These are phyloP conservation scores for Caenorhabditis japonica DNA, from an alignment of 2,888 invertebrate genomes.

Conservation along the genomic window DNA sequence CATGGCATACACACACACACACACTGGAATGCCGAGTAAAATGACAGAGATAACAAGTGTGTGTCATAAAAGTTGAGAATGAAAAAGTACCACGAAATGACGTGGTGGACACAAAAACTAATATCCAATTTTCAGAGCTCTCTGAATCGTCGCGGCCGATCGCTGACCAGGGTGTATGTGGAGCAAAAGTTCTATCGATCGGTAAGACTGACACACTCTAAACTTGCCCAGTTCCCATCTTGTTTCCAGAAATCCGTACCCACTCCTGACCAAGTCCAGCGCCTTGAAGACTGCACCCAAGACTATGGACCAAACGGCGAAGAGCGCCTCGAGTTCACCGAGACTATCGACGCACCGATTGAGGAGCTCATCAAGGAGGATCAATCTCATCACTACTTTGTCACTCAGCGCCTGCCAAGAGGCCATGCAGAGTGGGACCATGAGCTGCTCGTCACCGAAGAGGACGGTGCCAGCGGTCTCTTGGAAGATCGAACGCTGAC, in stretches of 20 bases:
- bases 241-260: conserved; percentile 41
- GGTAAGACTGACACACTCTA: neutral
- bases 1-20: too few species aligned
- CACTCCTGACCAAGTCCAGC: conserved; percentile 34
- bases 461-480: conserved; percentile 31
- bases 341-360: conserved; percentile 47
- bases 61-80: neutral
- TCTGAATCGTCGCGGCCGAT: conserved; percentile 45
- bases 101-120: too few species aligned
- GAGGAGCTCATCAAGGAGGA: conserved; percentile 53
- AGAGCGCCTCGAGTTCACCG: conserved; percentile 51
- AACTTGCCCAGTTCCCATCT: too few species aligned
- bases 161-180: conserved; percentile 56
- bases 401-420: conserved; percentile 28
- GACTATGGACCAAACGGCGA: conserved; percentile 40
- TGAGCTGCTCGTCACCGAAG: conserved; percentile 36
- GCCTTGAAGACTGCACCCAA: conserved; percentile 34
- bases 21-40: too few species aligned
- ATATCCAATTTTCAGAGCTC: conserved; percentile 24
- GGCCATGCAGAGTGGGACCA: conserved; percentile 42
- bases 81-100: neutral
- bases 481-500: conserved; percentile 46
- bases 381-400: conserved; percentile 21
- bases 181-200: conserved; percentile 56
- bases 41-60: conserved; percentile 17